Evolutionary conservation across 1,140 invertebrate species (phyloP).

Genomic region (Caerostris darwini): DNA sequence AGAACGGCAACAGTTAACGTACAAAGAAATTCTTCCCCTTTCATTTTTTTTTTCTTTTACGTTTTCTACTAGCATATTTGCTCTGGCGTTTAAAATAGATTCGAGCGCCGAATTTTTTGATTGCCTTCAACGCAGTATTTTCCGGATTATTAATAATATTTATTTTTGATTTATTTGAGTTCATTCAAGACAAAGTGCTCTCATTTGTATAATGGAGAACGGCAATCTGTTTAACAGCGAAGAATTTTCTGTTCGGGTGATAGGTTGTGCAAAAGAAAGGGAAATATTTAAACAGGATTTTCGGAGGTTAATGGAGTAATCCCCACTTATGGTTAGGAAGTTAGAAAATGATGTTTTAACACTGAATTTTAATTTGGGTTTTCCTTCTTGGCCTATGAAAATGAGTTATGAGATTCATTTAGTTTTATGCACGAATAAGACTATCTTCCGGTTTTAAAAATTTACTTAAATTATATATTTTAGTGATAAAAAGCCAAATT

Average conservation of each 20-base stretch:
- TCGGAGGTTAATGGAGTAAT: background rate
- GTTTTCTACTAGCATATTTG: background rate
- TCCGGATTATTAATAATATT: conserved; percentile 47
- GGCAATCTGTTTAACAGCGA: conserved; percentile 20
- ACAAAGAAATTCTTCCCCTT: background rate
- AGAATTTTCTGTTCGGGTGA: background rate
- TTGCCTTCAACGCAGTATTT: background rate
- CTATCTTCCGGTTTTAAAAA: no score
- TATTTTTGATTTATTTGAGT: conserved; percentile 49
- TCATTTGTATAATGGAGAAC: conserved; percentile 50
- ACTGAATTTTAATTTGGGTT: background rate
- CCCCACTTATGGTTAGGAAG: background rate
- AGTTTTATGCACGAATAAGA: no score
- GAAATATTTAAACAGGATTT: background rate
- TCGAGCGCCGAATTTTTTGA: background rate
- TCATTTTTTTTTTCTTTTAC: background rate
- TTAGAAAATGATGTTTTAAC: background rate
- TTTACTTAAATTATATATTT: no score
- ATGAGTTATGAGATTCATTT: no score
- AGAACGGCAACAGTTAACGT: conserved; percentile 1
- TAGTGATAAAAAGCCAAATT: no score
- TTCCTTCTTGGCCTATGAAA: background rate
- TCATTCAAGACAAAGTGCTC: conserved; percentile 31
- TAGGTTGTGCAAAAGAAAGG: no score
- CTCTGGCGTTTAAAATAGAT: background rate